Conservation (phyloP, 2,797 vertebrate genomes). For the Pangasius krempfi region DNA sequence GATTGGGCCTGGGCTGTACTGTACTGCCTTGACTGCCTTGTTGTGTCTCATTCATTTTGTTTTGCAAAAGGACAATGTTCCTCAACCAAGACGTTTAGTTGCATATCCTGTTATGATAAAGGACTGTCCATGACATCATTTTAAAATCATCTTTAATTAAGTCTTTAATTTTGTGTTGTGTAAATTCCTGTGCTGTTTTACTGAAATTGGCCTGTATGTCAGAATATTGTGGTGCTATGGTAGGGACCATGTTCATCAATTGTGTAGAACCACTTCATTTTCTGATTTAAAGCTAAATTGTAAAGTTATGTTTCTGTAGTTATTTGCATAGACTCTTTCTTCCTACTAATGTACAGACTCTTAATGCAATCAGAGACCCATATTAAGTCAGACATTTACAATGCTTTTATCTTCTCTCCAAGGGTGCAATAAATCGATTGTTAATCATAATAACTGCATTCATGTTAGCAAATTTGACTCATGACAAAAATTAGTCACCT, state of each 20-base stretch:
- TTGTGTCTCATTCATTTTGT: neutral
- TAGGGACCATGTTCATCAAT: constrained; percentile 30
- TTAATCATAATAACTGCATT: neutral
- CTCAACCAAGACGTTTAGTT: neutral
- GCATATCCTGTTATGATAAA: neutral
- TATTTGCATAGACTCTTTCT: neutral
- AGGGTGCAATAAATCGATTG: constrained; percentile 16
- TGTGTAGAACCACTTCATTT: constrained; percentile 21
- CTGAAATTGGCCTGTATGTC: constrained; percentile 13
- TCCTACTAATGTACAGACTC: constrained; percentile 4
- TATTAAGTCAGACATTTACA: constrained; percentile 2
- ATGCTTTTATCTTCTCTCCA: constrained; percentile 15
- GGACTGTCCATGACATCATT: neutral
- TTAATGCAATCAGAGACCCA: constrained; percentile 8
- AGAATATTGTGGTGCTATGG: neutral
- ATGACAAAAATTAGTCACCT: neutral
- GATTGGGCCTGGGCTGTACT: neutral
- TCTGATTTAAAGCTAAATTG: constrained; percentile 24
- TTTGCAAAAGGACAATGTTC: neutral
- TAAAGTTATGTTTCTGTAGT: constrained; percentile 15
- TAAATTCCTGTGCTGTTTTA: neutral
- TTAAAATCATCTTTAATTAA: neutral
- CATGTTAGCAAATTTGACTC: neutral
- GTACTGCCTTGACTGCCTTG: neutral
- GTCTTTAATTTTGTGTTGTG: neutral